Conservation (phyloP, 64 coral and sea anemone genomes). For the Stichodactyla mertensii region DNA sequence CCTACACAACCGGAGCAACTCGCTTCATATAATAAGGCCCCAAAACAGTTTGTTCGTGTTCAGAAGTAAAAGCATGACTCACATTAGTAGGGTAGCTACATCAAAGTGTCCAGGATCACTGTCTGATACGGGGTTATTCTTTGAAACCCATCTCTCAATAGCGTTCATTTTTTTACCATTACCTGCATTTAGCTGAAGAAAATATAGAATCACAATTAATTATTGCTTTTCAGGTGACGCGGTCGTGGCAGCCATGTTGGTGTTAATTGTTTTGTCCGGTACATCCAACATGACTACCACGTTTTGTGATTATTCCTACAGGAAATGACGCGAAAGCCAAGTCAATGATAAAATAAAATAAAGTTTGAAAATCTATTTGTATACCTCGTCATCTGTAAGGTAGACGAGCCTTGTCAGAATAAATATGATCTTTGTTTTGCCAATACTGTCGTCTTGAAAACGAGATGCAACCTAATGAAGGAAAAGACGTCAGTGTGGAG, state of each 20-base stretch:
- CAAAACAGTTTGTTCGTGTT: no score
- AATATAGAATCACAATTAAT: neutral
- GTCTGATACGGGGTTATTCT: neutral
- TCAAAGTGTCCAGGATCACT: constrained; percentile 3
- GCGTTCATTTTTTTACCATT: neutral
- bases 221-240: no score
- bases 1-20: no score
- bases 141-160: neutral
- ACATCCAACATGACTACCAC: no score
- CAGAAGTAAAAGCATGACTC: neutral
- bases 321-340: no score
- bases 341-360: no score
- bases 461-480: neutral
- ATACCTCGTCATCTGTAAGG: constrained; percentile 44
- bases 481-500: neutral
- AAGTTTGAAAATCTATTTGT: neutral
- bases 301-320: no score
- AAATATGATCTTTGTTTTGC: constrained; percentile 32
- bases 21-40: no score
- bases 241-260: no score
- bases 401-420: constrained; percentile 30
- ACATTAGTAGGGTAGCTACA: neutral
- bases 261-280: no score
- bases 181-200: neutral
- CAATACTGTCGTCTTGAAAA: constrained; percentile 10